Conservation (phyloP, 1,140 invertebrate species). For the Triops cancriformis region DNA sequence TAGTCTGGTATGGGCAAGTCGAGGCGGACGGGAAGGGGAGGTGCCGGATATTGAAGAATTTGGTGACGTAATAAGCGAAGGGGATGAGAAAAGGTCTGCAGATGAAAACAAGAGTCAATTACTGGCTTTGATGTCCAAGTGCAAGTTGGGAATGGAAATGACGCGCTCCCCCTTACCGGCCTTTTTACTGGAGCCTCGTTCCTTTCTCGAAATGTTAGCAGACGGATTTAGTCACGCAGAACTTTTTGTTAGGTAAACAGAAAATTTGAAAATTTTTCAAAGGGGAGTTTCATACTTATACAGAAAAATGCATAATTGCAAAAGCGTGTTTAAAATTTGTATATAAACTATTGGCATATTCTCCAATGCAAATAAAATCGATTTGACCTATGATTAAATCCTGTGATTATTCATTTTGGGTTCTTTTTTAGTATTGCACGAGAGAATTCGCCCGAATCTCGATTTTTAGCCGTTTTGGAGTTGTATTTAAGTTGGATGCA, state of each 20-base stretch:
- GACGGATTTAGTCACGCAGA: constrained; percentile 24
- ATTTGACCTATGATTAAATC: neutral
- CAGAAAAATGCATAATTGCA: too few relatives aligned
- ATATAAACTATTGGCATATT: neutral
- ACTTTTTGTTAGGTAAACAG: constrained; percentile 21
- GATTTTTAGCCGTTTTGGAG: constrained; percentile 18
- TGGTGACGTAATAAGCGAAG: neutral
- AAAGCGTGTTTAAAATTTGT: too few relatives aligned
- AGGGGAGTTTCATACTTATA: too few relatives aligned
- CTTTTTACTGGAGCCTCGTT: constrained; percentile 22
- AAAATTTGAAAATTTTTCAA: too few relatives aligned
- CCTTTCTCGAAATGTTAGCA: constrained; percentile 21
- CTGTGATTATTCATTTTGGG: neutral
- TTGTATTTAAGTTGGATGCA: constrained; percentile 25
- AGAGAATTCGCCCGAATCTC: constrained; percentile 1
- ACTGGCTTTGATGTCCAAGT: constrained; percentile 45
- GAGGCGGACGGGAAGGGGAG: neutral
- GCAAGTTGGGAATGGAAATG: constrained; percentile 51
- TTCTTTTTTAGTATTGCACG: neutral
- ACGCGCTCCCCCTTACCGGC: constrained; percentile 34
- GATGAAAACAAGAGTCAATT: constrained; percentile 14
- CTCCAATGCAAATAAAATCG: neutral
- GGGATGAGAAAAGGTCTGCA: neutral
- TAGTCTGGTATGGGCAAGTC: neutral
- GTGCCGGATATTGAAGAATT: constrained; percentile 6